phyloP scores from a whole-genome alignment of 2,113 vertebrate genomes.

The Capricornis sumatraensis region DNA sequence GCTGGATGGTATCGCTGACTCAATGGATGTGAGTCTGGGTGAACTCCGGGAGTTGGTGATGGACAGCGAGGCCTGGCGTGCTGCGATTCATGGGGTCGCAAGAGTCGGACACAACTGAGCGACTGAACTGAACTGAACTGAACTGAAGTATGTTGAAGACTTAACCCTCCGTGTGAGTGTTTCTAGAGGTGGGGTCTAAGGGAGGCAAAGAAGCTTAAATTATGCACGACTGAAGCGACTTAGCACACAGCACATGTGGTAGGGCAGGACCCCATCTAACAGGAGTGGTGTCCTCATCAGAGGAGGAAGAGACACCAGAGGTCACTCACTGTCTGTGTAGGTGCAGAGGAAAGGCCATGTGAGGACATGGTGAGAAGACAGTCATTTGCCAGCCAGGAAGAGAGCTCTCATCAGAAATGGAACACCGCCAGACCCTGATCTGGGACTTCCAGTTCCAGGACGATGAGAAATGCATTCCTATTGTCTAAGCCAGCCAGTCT shows the following conservation, averaged over 20 bases:
- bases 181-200: neutral
- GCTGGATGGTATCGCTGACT: no score
- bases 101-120: accelerated
- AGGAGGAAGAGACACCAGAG: neutral
- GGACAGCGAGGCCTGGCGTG: no score
- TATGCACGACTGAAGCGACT: accelerated
- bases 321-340: neutral
- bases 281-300: neutral
- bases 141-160: neutral
- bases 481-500: neutral
- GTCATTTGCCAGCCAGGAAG: neutral
- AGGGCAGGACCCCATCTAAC: no score
- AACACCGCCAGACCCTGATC: neutral
- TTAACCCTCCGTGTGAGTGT: neutral
- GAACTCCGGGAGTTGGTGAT: no score
- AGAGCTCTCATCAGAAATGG: neutral
- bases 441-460: neutral
- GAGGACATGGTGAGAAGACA: neutral
- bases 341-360: neutral
- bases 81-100: no score
- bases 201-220: neutral
- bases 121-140: no score
- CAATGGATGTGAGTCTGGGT: accelerated
- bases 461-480: neutral
- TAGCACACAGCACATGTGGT: neutral